Evolutionary conservation across 2,797 vertebrate genomes (phyloP), one percentile per base, ranked within the genome.

Genomic region (Toxotes lorentzi): DNA sequence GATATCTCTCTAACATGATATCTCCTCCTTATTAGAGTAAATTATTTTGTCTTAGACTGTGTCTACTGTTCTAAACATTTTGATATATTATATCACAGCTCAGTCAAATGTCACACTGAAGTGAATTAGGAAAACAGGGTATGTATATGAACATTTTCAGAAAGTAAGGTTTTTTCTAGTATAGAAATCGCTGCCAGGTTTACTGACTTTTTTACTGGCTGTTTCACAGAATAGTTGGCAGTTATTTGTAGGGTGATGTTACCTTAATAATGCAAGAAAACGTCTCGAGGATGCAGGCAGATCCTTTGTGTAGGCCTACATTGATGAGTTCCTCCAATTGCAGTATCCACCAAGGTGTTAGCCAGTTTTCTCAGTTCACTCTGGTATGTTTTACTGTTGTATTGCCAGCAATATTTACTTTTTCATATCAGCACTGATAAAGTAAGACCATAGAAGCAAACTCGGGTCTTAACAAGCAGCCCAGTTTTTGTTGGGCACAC

Each of bases 1-100:
- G 65, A 79, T n/a, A n/a, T n/a, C n/a, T n/a, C n/a, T n/a, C n/a
- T n/a, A n/a, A 65, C 68, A 77, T 38, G 4, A 24, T 10, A 27
- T 35, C 21, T 72, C 56, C 43, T 12, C 30, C 53, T 56, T 43
- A 43, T 73, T 13, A 61, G 60, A 57, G 43, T 23, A 38, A 76
- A 71, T 40, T 7, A 40, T n/a, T 59, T 83, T 30, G 51, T 81
- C 77, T 88, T 50, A 76, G 45, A 83, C 78, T 87, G 84, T 64
- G 68, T 35, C 48, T 79, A 67, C n/a, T n/a, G n/a, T n/a, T n/a
- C n/a, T n/a, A n/a, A n/a, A 30, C 24, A 54, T 16, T 30, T 30
- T 54, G n/a, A 53, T 10, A 38, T 53, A 24, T 14, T 24, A 53
- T 3, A 54, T 27, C 51, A 30, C 13, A 24, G 3, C 51, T 16